These are phyloP conservation scores for Bellardia bayeri DNA, from an alignment of 2,888 invertebrate species.

Conservation along the genomic window DNA sequence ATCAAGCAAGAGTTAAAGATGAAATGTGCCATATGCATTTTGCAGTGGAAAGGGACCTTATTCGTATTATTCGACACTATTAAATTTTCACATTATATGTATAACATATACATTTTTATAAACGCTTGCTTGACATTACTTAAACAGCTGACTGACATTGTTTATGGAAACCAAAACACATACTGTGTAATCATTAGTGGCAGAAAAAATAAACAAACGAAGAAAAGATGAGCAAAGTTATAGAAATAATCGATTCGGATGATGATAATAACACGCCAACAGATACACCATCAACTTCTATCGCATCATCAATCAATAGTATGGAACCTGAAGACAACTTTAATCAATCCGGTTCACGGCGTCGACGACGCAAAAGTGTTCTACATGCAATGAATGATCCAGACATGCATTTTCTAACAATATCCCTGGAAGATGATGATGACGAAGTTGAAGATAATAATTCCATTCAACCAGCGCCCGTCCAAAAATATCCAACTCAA, in stretches of 20 bases:
- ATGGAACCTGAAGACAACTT: conserved; percentile 46
- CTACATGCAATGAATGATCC: conserved; percentile 73
- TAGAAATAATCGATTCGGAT: conserved; percentile 76
- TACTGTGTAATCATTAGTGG: background rate
- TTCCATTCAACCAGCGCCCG: background rate
- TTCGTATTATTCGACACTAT: background rate
- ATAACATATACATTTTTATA: background rate
- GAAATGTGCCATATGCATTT: background rate
- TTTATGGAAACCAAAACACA: conserved; percentile 12
- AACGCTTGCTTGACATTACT: conserved; percentile 8
- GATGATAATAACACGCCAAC: conserved; percentile 63
- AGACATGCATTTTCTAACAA: conserved; percentile 75
- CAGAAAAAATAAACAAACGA: conserved; percentile 24
- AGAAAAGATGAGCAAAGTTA: conserved; percentile 71
- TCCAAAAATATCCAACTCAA: background rate
- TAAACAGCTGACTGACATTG: conserved; percentile 31
- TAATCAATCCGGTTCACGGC: conserved; percentile 48
- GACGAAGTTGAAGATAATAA: conserved; percentile 23
- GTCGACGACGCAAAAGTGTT: conserved; percentile 72
- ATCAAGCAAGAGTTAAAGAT: too few relatives aligned
- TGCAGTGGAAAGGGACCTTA: too few relatives aligned
- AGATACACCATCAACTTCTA: conserved; percentile 6
- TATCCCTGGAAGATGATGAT: conserved; percentile 74
- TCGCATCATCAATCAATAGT: conserved; percentile 33
- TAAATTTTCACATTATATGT: too few relatives aligned